Conservation (phyloP, 2,888 invertebrate species). For the Atherix ibis region DNA sequence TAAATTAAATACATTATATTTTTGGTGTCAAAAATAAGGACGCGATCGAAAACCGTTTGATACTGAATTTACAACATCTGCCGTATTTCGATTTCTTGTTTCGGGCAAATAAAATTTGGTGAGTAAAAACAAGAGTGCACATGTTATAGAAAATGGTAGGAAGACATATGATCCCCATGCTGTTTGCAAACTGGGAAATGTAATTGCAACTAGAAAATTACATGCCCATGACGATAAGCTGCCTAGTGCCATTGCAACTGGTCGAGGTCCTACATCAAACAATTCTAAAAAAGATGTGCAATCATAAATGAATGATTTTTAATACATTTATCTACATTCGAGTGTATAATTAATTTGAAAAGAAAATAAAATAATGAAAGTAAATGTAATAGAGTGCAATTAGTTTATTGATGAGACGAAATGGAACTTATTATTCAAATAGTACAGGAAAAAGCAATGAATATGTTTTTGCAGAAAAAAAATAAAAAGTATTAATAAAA, state of each 20-base stretch:
- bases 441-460: no score
- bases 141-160: conserved; percentile 47
- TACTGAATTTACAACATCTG: conserved; percentile 45
- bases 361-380: conserved; percentile 2
- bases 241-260: conserved; percentile 73
- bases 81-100: conserved; percentile 51
- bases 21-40: no score
- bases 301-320: conserved; percentile 14
- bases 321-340: not conserved
- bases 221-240: conserved; percentile 77
- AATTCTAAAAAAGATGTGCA: conserved; percentile 44
- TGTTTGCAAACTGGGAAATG: conserved; percentile 48
- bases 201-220: conserved; percentile 72
- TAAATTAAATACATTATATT: no score
- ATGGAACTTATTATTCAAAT: no score
- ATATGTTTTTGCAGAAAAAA: no score
- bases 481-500: no score
- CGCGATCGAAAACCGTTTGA: conserved; percentile 44
- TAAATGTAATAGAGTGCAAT: no score
- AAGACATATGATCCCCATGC: conserved; percentile 56
- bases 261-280: conserved; percentile 70
- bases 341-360: no score
- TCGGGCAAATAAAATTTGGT: conserved; percentile 57
- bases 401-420: no score
- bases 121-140: conserved; percentile 22